Base-by-base conservation (phyloP, 2,888 invertebrate genomes). In the Aporophyla nigra region DNA sequence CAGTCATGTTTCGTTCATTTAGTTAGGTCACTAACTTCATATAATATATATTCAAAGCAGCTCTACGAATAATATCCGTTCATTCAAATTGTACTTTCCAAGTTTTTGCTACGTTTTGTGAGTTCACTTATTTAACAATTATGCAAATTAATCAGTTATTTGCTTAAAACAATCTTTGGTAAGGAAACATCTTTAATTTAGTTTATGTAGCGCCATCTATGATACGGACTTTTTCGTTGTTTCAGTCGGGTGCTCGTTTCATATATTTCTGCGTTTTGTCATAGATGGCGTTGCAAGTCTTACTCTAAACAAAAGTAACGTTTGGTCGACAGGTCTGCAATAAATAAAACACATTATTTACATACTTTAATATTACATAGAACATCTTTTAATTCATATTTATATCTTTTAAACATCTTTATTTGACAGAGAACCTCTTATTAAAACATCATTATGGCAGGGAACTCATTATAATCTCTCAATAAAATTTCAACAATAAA, bases 401-500 rank as follows among this genome's bases (percentile, higher is more conserved):
- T 91, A 90, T 90, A 92, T 91, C 71, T 90, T 93, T 94, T 93
- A 93, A 94, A 94, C 93, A 94, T 94, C 87, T 93, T 87, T 82
- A 88, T 89, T 86, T 89, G 92, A 95, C 91, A 94, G 92, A 95
- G 90, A 93, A 94, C 91, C 91, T 93, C 89, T 91, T 92, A 91
- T 90, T 93, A 92, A 91, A 93, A 91, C 91, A 93, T 93, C 88
- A 61, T 94, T 91, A 94, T 91, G 93, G 94, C 95, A 91, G 92
- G 92, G 89, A 95, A 96, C 93, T 93, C 90, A 96, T 94, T 94
- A 95, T 91, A 96, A 95, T 94, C 91, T 94, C 90, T 94, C 88
- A 94, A 95, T 94, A 94, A 95, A 94, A 94, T 92, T 90, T 92
- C 90, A 96, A 96, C 95, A 95, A 95, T 96, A 96, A 96, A 96